Evolutionary conservation across 2,888 invertebrate species (phyloP).

Genomic region (Zhuqinia jingwanae): DNA sequence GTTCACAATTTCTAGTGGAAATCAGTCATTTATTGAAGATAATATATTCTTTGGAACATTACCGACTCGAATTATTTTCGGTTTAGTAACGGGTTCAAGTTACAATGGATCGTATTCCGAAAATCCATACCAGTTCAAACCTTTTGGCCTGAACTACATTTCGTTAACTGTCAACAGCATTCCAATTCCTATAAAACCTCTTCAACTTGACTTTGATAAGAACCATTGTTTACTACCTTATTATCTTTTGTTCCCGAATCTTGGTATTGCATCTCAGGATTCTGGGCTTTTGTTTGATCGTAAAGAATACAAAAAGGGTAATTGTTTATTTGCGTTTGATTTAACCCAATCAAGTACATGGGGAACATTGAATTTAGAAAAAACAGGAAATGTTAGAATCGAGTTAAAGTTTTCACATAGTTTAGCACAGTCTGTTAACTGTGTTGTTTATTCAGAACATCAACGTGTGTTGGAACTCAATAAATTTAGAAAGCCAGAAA

Average conservation of each 20-base stretch:
- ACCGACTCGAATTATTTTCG: slow-evolving; percentile 79
- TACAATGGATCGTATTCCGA: slow-evolving; percentile 75
- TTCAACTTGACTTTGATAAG: slow-evolving; percentile 68
- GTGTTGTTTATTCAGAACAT: slow-evolving; percentile 42
- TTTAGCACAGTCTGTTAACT: slow-evolving; percentile 4
- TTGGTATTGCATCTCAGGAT: slow-evolving; percentile 36
- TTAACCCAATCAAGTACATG: background rate
- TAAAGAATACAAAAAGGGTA: slow-evolving; percentile 47
- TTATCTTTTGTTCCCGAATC: slow-evolving; percentile 51
- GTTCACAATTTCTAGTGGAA: slow-evolving; percentile 74
- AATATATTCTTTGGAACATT: slow-evolving; percentile 80
- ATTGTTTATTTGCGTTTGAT: slow-evolving; percentile 53
- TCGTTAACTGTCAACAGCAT: slow-evolving; percentile 76
- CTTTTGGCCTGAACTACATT: slow-evolving; percentile 73
- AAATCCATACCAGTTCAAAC: slow-evolving; percentile 77
- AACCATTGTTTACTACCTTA: slow-evolving; percentile 59
- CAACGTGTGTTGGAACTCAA: slow-evolving; percentile 15
- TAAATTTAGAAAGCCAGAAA: slow-evolving; percentile 74
- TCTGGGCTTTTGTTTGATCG: slow-evolving; percentile 7
- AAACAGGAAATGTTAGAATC: slow-evolving; percentile 27
- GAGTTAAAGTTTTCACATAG: slow-evolving; percentile 26
- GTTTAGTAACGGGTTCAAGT: slow-evolving; percentile 79
- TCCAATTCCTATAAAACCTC: slow-evolving; percentile 75
- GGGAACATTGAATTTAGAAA: slow-evolving; percentile 32
- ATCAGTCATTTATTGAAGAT: slow-evolving; percentile 79